These are phyloP conservation scores for Heliconius hortense DNA, from an alignment of 2,888 invertebrate genomes.

Conservation along the genomic window DNA sequence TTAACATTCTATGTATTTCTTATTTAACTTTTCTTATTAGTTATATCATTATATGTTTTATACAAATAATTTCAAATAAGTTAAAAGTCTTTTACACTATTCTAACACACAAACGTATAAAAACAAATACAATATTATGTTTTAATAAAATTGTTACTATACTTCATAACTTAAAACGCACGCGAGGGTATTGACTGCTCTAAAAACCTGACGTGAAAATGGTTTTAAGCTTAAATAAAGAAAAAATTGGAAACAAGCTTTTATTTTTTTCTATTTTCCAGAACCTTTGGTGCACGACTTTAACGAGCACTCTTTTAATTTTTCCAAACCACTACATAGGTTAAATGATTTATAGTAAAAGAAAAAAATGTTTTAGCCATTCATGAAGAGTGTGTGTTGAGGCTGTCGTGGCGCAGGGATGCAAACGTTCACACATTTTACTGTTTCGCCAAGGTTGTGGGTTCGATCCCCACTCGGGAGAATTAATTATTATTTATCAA, in stretches of 20 bases:
- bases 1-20: too few relatives aligned
- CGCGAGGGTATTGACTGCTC: slow-evolving; percentile 2
- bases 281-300: slow-evolving; percentile 11
- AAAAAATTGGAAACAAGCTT: slow-evolving; percentile 12
- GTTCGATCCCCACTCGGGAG: too few relatives aligned
- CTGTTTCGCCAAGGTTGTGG: too few relatives aligned
- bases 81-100: too few relatives aligned
- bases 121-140: not conserved
- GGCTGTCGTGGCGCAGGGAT: too few relatives aligned
- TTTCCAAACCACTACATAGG: slow-evolving; percentile 4
- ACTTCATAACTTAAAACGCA: slow-evolving; percentile 7
- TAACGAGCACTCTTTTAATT: slow-evolving; percentile 7
- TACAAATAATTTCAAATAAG: too few relatives aligned
- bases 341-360: slow-evolving; percentile 4
- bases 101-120: not conserved
- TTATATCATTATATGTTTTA: too few relatives aligned
- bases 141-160: slow-evolving; percentile 4
- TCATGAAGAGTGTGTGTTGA: not conserved
- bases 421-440: too few relatives aligned
- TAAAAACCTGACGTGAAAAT: slow-evolving; percentile 13
- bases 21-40: too few relatives aligned
- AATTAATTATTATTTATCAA: too few relatives aligned
- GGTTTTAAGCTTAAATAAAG: slow-evolving; percentile 17
- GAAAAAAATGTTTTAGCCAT: not conserved
- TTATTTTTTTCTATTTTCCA: slow-evolving; percentile 6